These are phyloP conservation scores for Eumacrocentrus americanus DNA, from an alignment of 2,888 invertebrate genomes.

Conservation along the genomic window DNA sequence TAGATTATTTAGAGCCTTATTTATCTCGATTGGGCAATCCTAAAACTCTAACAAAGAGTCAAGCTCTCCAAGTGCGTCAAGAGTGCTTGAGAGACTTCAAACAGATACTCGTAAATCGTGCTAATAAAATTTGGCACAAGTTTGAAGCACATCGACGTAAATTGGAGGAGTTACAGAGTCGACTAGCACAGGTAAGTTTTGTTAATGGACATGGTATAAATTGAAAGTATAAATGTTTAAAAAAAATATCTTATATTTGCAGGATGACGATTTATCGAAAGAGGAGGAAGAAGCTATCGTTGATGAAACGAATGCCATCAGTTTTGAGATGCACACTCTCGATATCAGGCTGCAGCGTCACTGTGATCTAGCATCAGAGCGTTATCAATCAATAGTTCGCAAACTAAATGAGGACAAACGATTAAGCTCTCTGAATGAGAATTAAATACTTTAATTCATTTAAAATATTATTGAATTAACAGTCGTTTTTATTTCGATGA, in stretches of 20 bases:
- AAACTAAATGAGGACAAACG: slow-evolving; percentile 37
- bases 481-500: slow-evolving; percentile 36
- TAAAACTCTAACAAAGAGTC: slow-evolving; percentile 57
- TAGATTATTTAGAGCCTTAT: slow-evolving; percentile 71
- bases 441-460: slow-evolving; percentile 7
- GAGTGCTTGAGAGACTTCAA: slow-evolving; percentile 74
- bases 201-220: too few species aligned
- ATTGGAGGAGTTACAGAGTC: slow-evolving; percentile 66
- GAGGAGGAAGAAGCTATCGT: slow-evolving; percentile 70
- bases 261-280: slow-evolving; percentile 63
- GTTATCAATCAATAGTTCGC: slow-evolving; percentile 60
- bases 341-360: slow-evolving; percentile 70
- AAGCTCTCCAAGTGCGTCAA: slow-evolving; percentile 64
- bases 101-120: slow-evolving; percentile 67
- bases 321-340: slow-evolving; percentile 65
- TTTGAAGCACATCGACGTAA: slow-evolving; percentile 68
- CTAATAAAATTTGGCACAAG: slow-evolving; percentile 69
- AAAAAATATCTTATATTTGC: too few species aligned
- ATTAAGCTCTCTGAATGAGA: slow-evolving; percentile 32
- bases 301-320: slow-evolving; percentile 62
- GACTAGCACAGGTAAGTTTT: slow-evolving; percentile 63
- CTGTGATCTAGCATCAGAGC: slow-evolving; percentile 65
- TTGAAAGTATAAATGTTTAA: too few species aligned
- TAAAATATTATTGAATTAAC: slow-evolving; percentile 28
- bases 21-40: slow-evolving; percentile 67